phyloP scores from a whole-genome alignment of 2,797 vertebrate species.

The Carapus acus region DNA sequence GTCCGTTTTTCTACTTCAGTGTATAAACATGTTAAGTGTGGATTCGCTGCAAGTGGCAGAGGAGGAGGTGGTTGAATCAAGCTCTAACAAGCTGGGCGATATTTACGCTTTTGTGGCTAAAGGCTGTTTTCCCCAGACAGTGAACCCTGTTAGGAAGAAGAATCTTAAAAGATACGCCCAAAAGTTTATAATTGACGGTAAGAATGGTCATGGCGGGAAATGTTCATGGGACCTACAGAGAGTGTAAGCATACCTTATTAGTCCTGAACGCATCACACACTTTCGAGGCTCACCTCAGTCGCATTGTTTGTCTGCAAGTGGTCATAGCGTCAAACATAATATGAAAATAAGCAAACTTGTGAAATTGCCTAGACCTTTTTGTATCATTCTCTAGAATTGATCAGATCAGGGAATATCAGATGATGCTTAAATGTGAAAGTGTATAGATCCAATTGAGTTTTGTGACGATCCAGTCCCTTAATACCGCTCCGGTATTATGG shows the following conservation, averaged over 20 bases:
- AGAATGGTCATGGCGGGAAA: background rate
- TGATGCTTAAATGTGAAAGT: no score
- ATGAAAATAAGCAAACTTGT: no score
- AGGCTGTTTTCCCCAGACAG: constrained; percentile 80
- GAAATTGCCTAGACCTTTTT: no score
- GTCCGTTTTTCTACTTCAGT: accelerated
- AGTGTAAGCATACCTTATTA: background rate
- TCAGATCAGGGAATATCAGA: no score
- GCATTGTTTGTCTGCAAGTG: background rate
- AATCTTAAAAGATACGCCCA: constrained; percentile 85
- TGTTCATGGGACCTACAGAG: accelerated
- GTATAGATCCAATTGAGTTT: no score
- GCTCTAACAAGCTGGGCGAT: constrained; percentile 72
- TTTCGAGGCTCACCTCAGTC: no score
- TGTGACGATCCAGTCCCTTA: no score
- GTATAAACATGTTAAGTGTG: constrained; percentile 65
- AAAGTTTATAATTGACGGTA: constrained; percentile 83
- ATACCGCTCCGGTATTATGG: no score
- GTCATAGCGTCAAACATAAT: accelerated
- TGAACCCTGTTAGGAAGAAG: constrained; percentile 80
- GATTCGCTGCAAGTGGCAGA: constrained; percentile 81
- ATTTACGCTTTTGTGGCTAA: constrained; percentile 83
- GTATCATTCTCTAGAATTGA: no score
- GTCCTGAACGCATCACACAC: background rate
- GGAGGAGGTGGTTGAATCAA: constrained; percentile 81